phyloP scores from a whole-genome alignment of 1,140 invertebrate genomes.

The Oryctes rhinoceros region DNA sequence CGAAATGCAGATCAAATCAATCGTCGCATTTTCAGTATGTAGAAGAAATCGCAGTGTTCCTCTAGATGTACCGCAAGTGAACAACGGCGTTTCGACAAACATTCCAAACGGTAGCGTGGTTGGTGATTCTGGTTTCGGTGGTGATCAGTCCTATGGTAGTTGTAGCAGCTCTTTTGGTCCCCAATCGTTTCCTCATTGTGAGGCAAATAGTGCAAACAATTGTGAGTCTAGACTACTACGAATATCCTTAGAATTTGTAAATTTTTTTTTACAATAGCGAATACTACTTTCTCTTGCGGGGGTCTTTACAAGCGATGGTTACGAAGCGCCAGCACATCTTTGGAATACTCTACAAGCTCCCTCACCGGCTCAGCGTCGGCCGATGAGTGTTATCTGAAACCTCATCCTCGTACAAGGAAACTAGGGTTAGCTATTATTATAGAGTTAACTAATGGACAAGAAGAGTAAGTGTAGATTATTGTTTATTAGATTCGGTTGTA shows the following conservation, averaged over 20 bases:
- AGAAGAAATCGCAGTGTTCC: constrained; percentile 48
- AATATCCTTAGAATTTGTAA: constrained; percentile 33
- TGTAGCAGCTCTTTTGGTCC: constrained; percentile 44
- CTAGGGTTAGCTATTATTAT: constrained; percentile 68
- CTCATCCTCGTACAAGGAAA: constrained; percentile 61
- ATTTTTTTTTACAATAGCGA: background rate
- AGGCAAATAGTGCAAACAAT: background rate
- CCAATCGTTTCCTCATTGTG: constrained; percentile 44
- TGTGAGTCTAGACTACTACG: background rate
- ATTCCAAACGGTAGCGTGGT: constrained; percentile 50
- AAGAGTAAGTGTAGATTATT: constrained; percentile 61
- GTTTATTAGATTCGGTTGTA: too few relatives aligned
- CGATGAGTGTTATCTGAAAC: constrained; percentile 43
- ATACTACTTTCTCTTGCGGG: constrained; percentile 51
- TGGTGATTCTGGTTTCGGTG: constrained; percentile 55
- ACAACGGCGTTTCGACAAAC: constrained; percentile 44
- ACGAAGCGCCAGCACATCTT: constrained; percentile 50
- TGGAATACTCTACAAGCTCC: constrained; percentile 48
- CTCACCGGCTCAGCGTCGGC: constrained; percentile 46
- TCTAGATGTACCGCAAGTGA: constrained; percentile 52
- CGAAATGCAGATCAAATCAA: background rate
- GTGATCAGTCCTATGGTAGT: constrained; percentile 53
- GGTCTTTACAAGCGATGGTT: constrained; percentile 53
- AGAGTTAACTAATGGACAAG: constrained; percentile 61
- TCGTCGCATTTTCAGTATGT: constrained; percentile 34